These are phyloP conservation scores for Epinotia demarniana DNA, from an alignment of 2,888 invertebrate species.

Conservation along the genomic window DNA sequence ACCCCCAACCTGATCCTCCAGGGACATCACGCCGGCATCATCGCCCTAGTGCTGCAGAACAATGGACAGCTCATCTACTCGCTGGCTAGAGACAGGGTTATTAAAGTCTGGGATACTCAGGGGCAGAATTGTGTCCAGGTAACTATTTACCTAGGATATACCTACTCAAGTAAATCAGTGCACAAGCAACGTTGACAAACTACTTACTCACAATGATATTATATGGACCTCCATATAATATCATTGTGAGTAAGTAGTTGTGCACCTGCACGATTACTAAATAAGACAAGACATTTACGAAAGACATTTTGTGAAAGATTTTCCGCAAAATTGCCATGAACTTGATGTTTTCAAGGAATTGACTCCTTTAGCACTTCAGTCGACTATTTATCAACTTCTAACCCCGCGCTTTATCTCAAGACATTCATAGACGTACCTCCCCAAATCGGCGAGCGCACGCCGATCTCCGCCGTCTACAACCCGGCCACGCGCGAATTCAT, in stretches of 20 bases:
- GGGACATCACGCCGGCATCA: constrained; percentile 89
- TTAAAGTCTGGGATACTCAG: constrained; percentile 91
- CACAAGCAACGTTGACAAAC: background rate
- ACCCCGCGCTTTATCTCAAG: constrained; percentile 59
- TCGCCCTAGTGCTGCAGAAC: constrained; percentile 87
- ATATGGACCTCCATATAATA: too few relatives aligned
- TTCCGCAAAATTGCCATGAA: too few relatives aligned
- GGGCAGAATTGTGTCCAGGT: constrained; percentile 88
- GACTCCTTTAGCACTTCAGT: too few relatives aligned
- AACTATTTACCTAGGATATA: background rate
- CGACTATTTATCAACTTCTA: background rate
- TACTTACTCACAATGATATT: background rate
- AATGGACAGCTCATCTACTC: constrained; percentile 88
- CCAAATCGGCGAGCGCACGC: constrained; percentile 85
- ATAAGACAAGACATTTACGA: too few relatives aligned
- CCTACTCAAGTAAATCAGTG: background rate
- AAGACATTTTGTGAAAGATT: too few relatives aligned
- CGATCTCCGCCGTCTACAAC: constrained; percentile 87
- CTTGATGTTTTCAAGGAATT: too few relatives aligned
- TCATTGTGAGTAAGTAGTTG: too few relatives aligned
- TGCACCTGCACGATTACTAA: too few relatives aligned
- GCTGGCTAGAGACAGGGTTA: constrained; percentile 87
- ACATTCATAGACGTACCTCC: constrained; percentile 87
- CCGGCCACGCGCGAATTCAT: constrained; percentile 86
- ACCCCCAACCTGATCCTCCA: constrained; percentile 85